Base-by-base conservation (phyloP, 2,888 invertebrate species). In the Odiellus spinosus region DNA sequence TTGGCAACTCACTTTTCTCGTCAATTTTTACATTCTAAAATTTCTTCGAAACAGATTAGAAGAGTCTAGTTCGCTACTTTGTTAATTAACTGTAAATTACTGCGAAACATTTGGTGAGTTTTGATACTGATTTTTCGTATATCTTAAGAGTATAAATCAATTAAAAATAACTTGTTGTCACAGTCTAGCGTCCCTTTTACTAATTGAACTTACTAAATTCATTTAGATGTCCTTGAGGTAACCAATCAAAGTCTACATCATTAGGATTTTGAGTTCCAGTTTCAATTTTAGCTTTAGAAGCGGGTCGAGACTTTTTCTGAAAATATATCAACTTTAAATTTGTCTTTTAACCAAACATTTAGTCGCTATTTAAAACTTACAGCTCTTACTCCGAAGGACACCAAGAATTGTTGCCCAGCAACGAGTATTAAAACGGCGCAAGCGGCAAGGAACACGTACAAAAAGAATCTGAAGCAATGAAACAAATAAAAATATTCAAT, bases 211-310 rank as follows among this genome's bases (percentile, higher is more conserved):
- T 72, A 87, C 86, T 85, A 57, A 85, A 72, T 58, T 81, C 79
- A 44, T 59, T 57, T 21, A 87, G 73, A 53, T 84, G 82, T 67
- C 90, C 86, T 62, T 82, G 81, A 36, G 98, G 96, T 62, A 98
- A 73, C 98, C 98, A 98, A 59, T 98, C 95, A 63, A 87, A 95
- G 68, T 98, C 96, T 3, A 99, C 88, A 67, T 90, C 87, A 59
- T 82, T 78, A 49, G 79, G 80, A 60, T 80, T 83, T 51, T 77
- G 76, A 1, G 95, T 95, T 53, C 95, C 95, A 58, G 86, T 83
- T 70, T 98, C 95, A 3, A 90, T 76, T 42, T 52, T 55, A 14
- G 46, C 55, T 19, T 56, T 56, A 15, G 52, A 50, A 40, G 49
- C 48, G n/a, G 53, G 48, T 47, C 59, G 60, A 26, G 26, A 26